Conservation (phyloP, 2,113 vertebrate genomes). For the Rhabdornis inornatus region DNA sequence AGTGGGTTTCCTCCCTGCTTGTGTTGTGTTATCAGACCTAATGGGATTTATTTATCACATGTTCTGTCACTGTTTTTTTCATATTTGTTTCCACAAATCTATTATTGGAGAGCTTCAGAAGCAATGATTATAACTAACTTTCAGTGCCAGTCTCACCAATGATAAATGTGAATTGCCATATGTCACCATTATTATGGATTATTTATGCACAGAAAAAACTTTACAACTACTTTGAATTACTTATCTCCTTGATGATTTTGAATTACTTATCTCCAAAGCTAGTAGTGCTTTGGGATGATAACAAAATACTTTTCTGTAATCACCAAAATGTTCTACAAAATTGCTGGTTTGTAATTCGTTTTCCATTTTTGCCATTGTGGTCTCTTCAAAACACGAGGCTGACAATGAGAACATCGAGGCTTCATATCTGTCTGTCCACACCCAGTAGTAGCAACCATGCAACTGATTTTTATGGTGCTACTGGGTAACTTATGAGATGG, state of each 20-base stretch:
- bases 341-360: constrained; percentile 18
- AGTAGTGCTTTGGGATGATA: background rate
- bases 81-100: constrained; percentile 50
- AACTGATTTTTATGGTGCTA: background rate
- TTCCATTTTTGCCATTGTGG: background rate
- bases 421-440: background rate
- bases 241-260: constrained; percentile 50
- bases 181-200: constrained; percentile 36
- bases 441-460: background rate
- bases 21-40: background rate
- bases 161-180: constrained; percentile 38
- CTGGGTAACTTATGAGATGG: background rate
- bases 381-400: background rate
- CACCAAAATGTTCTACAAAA: constrained; percentile 22
- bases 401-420: background rate
- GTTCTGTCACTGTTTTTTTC: constrained; percentile 58
- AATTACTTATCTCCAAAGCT: constrained; percentile 43
- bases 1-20: constrained; percentile 27
- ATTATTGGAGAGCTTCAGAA: constrained; percentile 42
- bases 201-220: constrained; percentile 38
- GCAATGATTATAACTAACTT: constrained; percentile 6
- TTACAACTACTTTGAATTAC: constrained; percentile 40
- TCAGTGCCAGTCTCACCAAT: constrained; percentile 9
- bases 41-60: constrained; percentile 55
- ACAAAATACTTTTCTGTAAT: constrained; percentile 27